Conservation (phyloP, 2,113 vertebrate genomes). For the Athene noctua region DNA sequence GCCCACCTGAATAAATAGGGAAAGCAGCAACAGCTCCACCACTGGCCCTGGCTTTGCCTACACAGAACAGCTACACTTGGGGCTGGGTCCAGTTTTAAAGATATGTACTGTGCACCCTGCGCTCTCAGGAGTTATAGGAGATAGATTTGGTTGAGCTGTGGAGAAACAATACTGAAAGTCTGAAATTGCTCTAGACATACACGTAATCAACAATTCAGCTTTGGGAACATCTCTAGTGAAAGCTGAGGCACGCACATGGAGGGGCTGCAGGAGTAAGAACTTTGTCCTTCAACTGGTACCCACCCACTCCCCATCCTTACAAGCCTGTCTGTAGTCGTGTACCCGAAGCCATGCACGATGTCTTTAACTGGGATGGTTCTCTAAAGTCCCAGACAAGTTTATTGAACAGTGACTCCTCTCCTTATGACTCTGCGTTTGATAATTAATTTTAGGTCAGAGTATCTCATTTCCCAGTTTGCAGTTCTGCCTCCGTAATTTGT, state of each 20-base stretch:
- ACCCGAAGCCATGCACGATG: not conserved
- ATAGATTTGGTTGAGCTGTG: not conserved
- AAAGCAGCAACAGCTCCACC: not conserved
- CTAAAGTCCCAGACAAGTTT: not conserved
- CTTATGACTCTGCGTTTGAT: not conserved
- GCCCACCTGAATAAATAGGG: not conserved
- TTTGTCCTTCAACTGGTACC: not conserved
- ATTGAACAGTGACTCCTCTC: not conserved
- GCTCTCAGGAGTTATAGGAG: not conserved
- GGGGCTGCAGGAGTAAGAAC: not conserved
- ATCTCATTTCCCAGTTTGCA: not conserved
- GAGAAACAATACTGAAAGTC: not conserved
- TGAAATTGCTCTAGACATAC: not conserved
- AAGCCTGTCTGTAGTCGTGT: not conserved
- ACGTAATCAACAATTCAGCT: not conserved
- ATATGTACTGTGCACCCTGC: fast-evolving
- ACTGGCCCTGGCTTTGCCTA: not conserved
- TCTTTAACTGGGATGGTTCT: not conserved
- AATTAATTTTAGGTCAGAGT: not conserved
- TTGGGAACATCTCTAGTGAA: fast-evolving
- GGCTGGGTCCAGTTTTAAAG: not conserved
- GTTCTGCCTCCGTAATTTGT: not conserved
- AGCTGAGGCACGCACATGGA: not conserved
- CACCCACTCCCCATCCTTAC: not conserved
- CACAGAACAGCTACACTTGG: not conserved